Conservation (phyloP, 2,113 vertebrate species). For the Myrmecobius fasciatus region DNA sequence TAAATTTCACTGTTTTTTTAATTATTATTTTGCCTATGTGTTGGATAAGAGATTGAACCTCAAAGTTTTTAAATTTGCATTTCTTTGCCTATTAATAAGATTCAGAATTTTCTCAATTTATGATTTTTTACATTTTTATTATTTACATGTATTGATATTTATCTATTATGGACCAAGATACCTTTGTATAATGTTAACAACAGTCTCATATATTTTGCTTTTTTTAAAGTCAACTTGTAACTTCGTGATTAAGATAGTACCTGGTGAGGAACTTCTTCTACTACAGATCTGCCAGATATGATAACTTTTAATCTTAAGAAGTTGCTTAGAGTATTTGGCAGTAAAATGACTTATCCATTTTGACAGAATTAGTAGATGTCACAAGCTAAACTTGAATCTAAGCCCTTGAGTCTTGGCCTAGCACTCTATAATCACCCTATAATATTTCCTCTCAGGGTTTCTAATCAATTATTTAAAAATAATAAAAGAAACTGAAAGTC, state of each 20-base stretch:
- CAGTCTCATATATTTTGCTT: background rate
- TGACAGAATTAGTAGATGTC: background rate
- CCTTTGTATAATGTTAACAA: background rate
- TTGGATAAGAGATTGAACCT: background rate
- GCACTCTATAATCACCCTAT: background rate
- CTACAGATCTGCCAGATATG: background rate
- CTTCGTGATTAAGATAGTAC: background rate
- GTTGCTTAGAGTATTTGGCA: background rate
- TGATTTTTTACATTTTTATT: background rate
- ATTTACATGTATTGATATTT: background rate
- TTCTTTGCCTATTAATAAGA: background rate
- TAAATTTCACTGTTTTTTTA: background rate
- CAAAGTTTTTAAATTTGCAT: background rate
- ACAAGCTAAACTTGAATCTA: background rate
- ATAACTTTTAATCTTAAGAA: background rate
- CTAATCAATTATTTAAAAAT: conserved; percentile 51
- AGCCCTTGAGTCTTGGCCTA: background rate
- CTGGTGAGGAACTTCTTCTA: background rate
- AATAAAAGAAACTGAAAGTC: conserved; percentile 26
- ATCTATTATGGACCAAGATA: background rate
- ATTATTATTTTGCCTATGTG: background rate
- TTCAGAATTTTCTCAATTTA: background rate
- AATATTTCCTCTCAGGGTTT: background rate
- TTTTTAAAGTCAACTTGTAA: background rate
- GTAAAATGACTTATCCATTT: background rate